A percentile compares a stretch with the other conserved stretches of the same genome.
These are phyloP conservation scores for Peribatodes rhomboidaria DNA, from an alignment of 2,888 invertebrate genomes.

Conservation along the genomic window DNA sequence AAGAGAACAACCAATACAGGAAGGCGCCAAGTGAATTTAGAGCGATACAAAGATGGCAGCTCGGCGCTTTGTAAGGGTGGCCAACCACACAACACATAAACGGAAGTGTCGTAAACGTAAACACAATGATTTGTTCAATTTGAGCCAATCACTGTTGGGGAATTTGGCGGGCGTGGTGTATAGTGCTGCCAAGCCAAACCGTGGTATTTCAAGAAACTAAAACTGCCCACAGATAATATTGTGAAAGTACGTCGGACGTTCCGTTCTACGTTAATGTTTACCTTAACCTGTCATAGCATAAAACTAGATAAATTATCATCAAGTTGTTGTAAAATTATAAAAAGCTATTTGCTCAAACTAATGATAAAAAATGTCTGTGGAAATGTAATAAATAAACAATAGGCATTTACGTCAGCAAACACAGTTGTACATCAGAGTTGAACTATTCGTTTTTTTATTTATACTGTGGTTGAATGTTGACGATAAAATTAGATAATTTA, in stretches of 20 bases:
- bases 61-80: slow-evolving; percentile 60
- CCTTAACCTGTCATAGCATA: neutral
- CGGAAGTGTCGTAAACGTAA: slow-evolving; percentile 70
- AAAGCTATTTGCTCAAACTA: too few relatives aligned
- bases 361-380: too few relatives aligned
- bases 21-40: slow-evolving; percentile 85
- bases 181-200: slow-evolving; percentile 77
- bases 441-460: too few relatives aligned
- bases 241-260: neutral
- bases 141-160: slow-evolving; percentile 61
- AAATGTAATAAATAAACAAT: too few relatives aligned
- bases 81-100: slow-evolving; percentile 66
- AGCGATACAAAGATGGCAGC: slow-evolving; percentile 78
- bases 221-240: neutral
- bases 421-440: too few relatives aligned
- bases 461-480: too few relatives aligned
- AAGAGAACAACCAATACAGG: slow-evolving; percentile 81
- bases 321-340: too few relatives aligned
- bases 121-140: slow-evolving; percentile 33
- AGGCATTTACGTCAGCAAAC: too few relatives aligned
- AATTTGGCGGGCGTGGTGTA: slow-evolving; percentile 64
- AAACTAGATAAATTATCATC: too few relatives aligned
- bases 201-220: slow-evolving; percentile 50
- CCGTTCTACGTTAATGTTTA: neutral
- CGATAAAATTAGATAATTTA: too few relatives aligned